Evolutionary conservation across 53 echinoderm and acorn worm genomes (phyloP), one percentile per base, ranked within the genome.

Genomic region (Astropecten irregularis): DNA sequence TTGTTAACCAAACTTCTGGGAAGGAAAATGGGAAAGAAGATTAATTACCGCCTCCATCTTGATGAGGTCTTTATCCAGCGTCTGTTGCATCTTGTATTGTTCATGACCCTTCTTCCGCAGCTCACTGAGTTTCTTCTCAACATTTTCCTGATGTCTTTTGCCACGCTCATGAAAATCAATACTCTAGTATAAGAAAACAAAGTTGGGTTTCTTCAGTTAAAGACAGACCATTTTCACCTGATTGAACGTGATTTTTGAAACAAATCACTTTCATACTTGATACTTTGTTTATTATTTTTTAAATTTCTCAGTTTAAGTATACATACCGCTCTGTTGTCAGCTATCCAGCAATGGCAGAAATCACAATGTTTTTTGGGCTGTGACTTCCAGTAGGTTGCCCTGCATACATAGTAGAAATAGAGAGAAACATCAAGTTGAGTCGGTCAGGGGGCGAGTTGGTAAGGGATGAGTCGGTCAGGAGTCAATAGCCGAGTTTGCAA

Each of bases 151-250:
- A 72, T 96, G 96, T 36, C 86, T 66, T 67, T 93, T 93, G 28
- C 96, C 96, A 49, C 96, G 81, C 71, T 96, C 96, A 76, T 96
- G 96, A 35, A 96, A 93, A 48, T 96, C 93, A 34, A 90, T 89
- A 69, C 96, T 96, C 96, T 96, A 54, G 20, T 18, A 44, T 37
- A 32, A 77, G 40, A 25, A 37, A 18, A 64, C 13, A 26, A 49
- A n/a, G n/a, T n/a, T n/a, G n/a, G n/a, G n/a, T n/a, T n/a, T n/a
- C n/a, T n/a, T n/a, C n/a, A n/a, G n/a, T n/a, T n/a, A n/a, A n/a
- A n/a, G n/a, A n/a, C n/a, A n/a, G n/a, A 13, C 46, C 46, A 9
- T 7, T 9, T 44, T 7, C 46, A 7, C 46, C n/a, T n/a, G n/a
- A n/a, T n/a, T n/a, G n/a, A n/a, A n/a, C n/a, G n/a, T n/a, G n/a